phyloP scores from a whole-genome alignment of 2,113 vertebrate species.

The Amblyornis subalaris region DNA sequence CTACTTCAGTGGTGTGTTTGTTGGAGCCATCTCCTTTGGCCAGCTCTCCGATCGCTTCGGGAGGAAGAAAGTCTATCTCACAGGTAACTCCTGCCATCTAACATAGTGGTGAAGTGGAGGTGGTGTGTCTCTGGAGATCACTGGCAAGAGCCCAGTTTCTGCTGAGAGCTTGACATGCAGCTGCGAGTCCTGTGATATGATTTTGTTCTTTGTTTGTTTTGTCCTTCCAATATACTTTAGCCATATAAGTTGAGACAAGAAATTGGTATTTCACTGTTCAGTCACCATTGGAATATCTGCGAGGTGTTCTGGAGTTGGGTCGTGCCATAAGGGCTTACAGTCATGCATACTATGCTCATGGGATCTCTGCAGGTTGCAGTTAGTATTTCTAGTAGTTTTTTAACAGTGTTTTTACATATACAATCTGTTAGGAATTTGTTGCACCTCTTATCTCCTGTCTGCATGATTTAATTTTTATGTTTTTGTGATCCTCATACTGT shows the following conservation, averaged over 20 bases:
- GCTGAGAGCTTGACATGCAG: not conserved
- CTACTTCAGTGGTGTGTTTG: slow-evolving; percentile 80
- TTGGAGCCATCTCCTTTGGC: slow-evolving; percentile 79
- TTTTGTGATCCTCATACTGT: not conserved
- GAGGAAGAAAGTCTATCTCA: slow-evolving; percentile 78
- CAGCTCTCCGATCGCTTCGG: slow-evolving; percentile 79
- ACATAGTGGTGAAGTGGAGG: not conserved
- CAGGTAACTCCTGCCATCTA: slow-evolving; percentile 58
- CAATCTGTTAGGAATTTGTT: not conserved
- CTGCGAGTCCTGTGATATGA: not conserved
- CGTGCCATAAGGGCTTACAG: rapidly evolving
- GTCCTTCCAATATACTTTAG: not conserved
- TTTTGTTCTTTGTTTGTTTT: not conserved
- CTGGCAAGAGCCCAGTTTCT: not conserved
- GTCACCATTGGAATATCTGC: not conserved
- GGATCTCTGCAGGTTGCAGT: not conserved
- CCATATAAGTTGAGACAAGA: not conserved
- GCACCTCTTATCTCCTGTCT: not conserved
- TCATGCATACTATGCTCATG: rapidly evolving
- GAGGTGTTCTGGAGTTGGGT: not conserved
- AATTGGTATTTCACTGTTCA: not conserved
- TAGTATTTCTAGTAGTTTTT: not conserved
- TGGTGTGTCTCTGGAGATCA: rapidly evolving
- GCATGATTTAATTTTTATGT: not conserved
- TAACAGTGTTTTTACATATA: not conserved